Conservation (phyloP, 2,888 invertebrate genomes). For the Drosophila paranaensis region DNA sequence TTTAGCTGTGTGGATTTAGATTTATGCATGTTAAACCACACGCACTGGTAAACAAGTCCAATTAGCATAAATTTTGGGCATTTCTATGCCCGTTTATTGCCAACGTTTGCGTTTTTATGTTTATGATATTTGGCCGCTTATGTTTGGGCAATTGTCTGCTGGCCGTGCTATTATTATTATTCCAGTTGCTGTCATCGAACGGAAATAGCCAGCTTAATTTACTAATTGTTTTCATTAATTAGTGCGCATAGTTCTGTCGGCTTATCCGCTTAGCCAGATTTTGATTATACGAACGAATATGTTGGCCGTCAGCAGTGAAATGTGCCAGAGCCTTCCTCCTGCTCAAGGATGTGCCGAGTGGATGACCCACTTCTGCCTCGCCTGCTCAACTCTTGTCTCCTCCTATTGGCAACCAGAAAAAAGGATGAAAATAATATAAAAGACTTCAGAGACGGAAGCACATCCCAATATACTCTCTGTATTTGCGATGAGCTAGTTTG, state of each 20-base stretch:
- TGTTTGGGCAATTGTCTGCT: conserved; percentile 54
- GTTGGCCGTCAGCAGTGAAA: conserved; percentile 27
- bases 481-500: background rate
- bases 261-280: conserved; percentile 46
- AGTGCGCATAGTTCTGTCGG: conserved; percentile 44
- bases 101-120: conserved; percentile 77
- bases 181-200: conserved; percentile 46
- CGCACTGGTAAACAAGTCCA: conserved; percentile 78
- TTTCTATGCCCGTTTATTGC: conserved; percentile 73
- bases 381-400: conserved; percentile 9
- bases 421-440: background rate
- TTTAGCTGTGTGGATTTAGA: conserved; percentile 40
- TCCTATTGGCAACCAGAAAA: conserved; percentile 18
- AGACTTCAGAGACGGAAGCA: background rate
- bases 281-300: conserved; percentile 44
- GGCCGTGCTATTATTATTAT: conserved; percentile 29
- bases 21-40: conserved; percentile 62
- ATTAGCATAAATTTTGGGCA: conserved; percentile 77
- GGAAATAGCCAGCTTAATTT: conserved; percentile 68
- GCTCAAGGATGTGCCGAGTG: conserved; percentile 27
- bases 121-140: conserved; percentile 61
- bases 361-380: conserved; percentile 62
- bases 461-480: conserved; percentile 12
- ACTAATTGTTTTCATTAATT: conserved; percentile 80
- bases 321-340: conserved; percentile 1